Percentiles rank a stretch among this genome's conserved stretches.
Evolutionary conservation across 2,113 vertebrate genomes (phyloP).

Genomic region (Symphodus melops): DNA sequence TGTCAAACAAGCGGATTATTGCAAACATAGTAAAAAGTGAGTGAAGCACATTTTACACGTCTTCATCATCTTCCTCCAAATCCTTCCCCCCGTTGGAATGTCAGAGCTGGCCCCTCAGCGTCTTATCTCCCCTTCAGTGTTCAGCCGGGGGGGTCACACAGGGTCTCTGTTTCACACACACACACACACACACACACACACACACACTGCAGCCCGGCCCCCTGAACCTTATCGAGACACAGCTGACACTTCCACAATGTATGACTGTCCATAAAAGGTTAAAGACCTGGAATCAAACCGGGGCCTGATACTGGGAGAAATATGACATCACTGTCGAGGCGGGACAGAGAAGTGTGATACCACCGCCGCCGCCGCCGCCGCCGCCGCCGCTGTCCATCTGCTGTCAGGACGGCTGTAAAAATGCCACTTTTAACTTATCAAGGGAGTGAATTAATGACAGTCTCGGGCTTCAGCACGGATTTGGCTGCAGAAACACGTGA

Average conservation of each 20-base stretch:
- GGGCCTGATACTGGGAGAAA: conserved; percentile 17
- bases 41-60: background rate
- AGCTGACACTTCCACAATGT: conserved; percentile 9
- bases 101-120: conserved; percentile 5
- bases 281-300: background rate
- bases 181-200: conserved; percentile 34
- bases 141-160: conserved; percentile 36
- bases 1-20: background rate
- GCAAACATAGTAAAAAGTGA: background rate
- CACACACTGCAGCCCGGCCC: conserved; percentile 3
- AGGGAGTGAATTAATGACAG: conserved; percentile 22
- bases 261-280: conserved; percentile 34
- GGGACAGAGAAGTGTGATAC: conserved; percentile 14
- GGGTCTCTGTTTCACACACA: conserved; percentile 49
- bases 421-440: conserved; percentile 25
- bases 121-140: conserved; percentile 31
- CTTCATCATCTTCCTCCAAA: conserved; percentile 17
- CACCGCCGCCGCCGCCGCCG: background rate
- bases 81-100: conserved; percentile 3
- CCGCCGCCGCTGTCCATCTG: conserved; percentile 9
- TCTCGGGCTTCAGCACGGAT: conserved; percentile 15
- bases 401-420: conserved; percentile 37
- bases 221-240: conserved; percentile 15
- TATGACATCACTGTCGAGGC: conserved; percentile 1
- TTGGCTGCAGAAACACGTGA: conserved; percentile 35